phyloP scores from a whole-genome alignment of 2,797 vertebrate species.

The Platyrinchus mystaceus region DNA sequence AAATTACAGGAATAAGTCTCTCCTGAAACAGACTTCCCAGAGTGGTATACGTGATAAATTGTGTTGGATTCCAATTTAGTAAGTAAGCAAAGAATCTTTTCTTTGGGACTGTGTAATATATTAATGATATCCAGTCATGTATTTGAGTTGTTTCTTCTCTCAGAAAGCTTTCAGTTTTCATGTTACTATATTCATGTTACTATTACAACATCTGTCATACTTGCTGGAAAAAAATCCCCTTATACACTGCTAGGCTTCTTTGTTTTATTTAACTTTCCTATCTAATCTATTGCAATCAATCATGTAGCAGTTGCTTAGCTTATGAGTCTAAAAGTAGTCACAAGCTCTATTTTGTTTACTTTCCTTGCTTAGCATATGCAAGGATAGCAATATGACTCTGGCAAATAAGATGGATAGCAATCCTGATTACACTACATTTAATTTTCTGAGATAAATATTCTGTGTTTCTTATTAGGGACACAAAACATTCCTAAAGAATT shows the following conservation, averaged over 20 bases:
- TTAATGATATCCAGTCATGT: conserved; percentile 66
- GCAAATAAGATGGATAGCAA: background rate
- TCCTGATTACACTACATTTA: background rate
- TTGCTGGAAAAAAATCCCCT: conserved; percentile 40
- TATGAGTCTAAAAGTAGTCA: conserved; percentile 7
- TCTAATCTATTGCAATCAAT: conserved; percentile 20
- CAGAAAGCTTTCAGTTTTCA: conserved; percentile 50
- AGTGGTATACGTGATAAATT: conserved; percentile 43
- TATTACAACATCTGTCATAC: conserved; percentile 18
- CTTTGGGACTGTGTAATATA: conserved; percentile 53
- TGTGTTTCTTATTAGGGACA: background rate
- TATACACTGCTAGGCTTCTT: background rate
- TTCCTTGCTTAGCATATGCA: background rate
- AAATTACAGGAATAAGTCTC: background rate
- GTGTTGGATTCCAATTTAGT: conserved; percentile 45
- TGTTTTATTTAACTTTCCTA: conserved; percentile 21
- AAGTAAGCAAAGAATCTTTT: conserved; percentile 54
- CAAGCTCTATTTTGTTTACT: conserved; percentile 12
- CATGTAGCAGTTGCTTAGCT: background rate
- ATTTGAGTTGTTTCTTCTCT: conserved; percentile 65
- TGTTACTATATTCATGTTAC: conserved; percentile 53
- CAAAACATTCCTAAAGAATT: background rate
- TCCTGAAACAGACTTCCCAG: conserved; percentile 55
- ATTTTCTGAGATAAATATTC: background rate
- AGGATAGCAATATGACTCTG: background rate